Conservation (phyloP, 1,140 invertebrate genomes). For the Drosophila orosa region DNA sequence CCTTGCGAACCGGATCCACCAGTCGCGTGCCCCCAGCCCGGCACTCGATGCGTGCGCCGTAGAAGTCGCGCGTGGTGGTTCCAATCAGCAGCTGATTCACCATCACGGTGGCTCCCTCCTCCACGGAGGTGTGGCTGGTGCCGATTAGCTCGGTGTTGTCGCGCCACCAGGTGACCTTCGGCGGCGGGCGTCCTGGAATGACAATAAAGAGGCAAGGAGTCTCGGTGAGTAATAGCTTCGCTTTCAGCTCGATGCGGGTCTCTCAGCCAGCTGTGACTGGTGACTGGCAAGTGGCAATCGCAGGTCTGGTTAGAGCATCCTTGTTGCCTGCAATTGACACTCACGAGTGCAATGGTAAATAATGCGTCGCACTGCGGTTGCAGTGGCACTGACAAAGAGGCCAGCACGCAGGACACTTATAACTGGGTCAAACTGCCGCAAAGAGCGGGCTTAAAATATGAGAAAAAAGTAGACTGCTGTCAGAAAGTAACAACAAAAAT, state of each 20-base stretch:
- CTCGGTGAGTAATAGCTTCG: constrained; percentile 7
- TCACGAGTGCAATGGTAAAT: constrained; percentile 36
- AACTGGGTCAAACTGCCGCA: constrained; percentile 39
- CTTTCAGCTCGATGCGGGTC: constrained; percentile 16
- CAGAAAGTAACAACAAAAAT: neutral
- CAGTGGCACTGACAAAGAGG: constrained; percentile 25
- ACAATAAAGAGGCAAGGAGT: neutral
- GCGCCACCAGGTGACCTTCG: constrained; percentile 92
- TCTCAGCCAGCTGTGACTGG: constrained; percentile 10
- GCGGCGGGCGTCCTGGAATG: constrained; percentile 87
- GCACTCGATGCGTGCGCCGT: constrained; percentile 88
- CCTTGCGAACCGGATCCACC: constrained; percentile 85
- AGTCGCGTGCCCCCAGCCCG: constrained; percentile 88
- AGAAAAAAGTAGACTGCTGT: neutral
- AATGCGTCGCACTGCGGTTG: constrained; percentile 36
- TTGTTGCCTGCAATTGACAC: constrained; percentile 47
- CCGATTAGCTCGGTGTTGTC: constrained; percentile 89
- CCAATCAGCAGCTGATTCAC: constrained; percentile 89
- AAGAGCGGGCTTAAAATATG: neutral
- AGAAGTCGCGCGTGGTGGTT: constrained; percentile 87
- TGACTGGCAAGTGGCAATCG: constrained; percentile 11
- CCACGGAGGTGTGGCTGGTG: constrained; percentile 86
- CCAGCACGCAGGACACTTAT: constrained; percentile 8
- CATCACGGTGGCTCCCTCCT: constrained; percentile 86
- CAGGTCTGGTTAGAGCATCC: constrained; percentile 4